A percentile compares a stretch with the other conserved stretches of the same genome.
Evolutionary conservation across 1,140 invertebrate species (phyloP).

Genomic region (Orius insidiosus): DNA sequence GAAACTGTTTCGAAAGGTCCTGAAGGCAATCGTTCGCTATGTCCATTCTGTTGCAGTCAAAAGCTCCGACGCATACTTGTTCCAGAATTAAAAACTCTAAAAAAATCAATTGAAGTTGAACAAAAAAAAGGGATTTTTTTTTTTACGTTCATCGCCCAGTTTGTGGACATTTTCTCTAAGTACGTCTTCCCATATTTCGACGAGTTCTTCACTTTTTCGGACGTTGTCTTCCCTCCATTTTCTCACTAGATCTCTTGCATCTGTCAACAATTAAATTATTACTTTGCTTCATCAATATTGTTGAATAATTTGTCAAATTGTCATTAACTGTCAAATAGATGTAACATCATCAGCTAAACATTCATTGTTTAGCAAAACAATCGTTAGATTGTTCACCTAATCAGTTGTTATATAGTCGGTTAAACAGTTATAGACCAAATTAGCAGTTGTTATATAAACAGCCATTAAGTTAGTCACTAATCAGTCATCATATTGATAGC

Average conservation of each 20-base stretch:
- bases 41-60: constrained; percentile 67
- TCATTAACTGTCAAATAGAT: no score
- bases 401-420: no score
- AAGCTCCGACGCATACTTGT: constrained; percentile 81
- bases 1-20: constrained; percentile 67
- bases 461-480: no score
- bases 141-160: constrained; percentile 81
- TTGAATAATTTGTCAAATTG: no score
- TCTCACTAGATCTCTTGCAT: constrained; percentile 61
- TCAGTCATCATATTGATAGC: no score
- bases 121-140: background rate
- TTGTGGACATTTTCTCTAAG: constrained; percentile 56
- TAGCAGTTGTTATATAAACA: no score
- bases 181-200: constrained; percentile 68
- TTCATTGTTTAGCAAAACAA: no score
- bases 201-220: constrained; percentile 70
- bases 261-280: no score
- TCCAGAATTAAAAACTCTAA: constrained; percentile 75
- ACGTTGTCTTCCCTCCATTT: constrained; percentile 86
- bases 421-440: no score
- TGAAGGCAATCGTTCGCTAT: constrained; percentile 66
- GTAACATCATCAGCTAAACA: no score
- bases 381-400: no score
- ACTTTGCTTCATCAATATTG: no score
- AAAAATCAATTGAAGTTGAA: constrained; percentile 23